These are phyloP conservation scores for Hesperia comma DNA, from an alignment of 2,888 invertebrate species.

Conservation along the genomic window DNA sequence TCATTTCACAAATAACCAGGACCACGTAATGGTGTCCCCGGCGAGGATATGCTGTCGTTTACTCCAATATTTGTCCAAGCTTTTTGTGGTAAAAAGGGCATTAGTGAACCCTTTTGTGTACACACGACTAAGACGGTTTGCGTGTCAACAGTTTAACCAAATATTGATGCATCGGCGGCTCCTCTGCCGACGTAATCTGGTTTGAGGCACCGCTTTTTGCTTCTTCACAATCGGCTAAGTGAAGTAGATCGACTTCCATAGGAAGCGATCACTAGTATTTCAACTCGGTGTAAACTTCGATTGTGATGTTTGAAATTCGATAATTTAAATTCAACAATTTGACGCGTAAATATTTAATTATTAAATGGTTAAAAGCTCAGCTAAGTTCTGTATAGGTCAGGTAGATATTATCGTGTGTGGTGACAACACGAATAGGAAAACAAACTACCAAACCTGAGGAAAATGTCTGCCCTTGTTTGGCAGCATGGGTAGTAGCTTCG, in stretches of 20 bases:
- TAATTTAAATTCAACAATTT: background rate
- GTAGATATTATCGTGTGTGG: no score
- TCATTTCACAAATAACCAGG: background rate
- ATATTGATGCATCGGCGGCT: slow-evolving; percentile 77
- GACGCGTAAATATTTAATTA: no score
- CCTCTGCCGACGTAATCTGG: slow-evolving; percentile 75
- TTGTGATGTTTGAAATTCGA: slow-evolving; percentile 12
- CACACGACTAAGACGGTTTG: slow-evolving; percentile 79
- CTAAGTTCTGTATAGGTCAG: no score
- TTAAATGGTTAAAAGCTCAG: no score
- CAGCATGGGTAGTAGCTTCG: no score
- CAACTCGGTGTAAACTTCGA: slow-evolving; percentile 17
- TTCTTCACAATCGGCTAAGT: slow-evolving; percentile 58
- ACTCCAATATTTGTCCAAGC: slow-evolving; percentile 71
- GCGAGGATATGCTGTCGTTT: slow-evolving; percentile 45
- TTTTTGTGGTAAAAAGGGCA: slow-evolving; percentile 83
- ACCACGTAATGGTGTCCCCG: slow-evolving; percentile 20
- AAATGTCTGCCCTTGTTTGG: no score
- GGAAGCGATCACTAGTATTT: slow-evolving; percentile 50
- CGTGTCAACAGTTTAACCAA: slow-evolving; percentile 75
- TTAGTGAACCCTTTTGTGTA: slow-evolving; percentile 82
- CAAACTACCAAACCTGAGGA: no score
- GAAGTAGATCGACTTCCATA: slow-evolving; percentile 56
- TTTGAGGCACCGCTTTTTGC: slow-evolving; percentile 55
- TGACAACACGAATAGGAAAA: no score